Evolutionary conservation across 2,888 invertebrate species (phyloP), one percentile per base, ranked within the genome.

Genomic region (Dynastes tityus): DNA sequence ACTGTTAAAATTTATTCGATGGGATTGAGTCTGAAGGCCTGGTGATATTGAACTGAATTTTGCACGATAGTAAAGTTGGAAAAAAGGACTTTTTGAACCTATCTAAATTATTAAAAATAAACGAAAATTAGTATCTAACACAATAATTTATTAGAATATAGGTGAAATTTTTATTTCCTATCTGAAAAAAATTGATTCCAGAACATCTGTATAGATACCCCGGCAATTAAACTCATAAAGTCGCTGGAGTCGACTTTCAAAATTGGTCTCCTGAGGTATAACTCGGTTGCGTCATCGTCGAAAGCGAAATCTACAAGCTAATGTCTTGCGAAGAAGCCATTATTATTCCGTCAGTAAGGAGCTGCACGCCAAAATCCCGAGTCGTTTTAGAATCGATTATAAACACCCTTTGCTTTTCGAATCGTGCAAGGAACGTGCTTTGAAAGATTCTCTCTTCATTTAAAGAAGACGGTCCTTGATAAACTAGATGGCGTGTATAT

Each of bases 221-320:
- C 5, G 16, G 2, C 37, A 37, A 65, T 65, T 65, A 65, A 22
- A 65, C 40, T 65, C 65, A n/a, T 45, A 65, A 40, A 65, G 40
- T 40, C 65, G 32, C 40, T 37, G 65, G 16, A 13, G 37, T 65
- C 5, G 40, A n/a, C 40, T 40, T 37, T 16, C 40, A 8, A n/a
- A 6, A 65, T 65, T 16, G 16, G 37, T 65, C 65, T 65, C 65
- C 40, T 6, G 65, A 65, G 65, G 40, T 65, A 65, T 40, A 8
- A 2, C 65, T 65, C 27, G 27, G 6, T 11, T n/a, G 37, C 32
- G 37, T 37, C 22, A 22, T 22, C n/a, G 40, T 65, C n/a, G 65
- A 65, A 65, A 65, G 65, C 37, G 65, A 65, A 65, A 65, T 65
- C 40, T 40, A n/a, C 37, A n/a, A 40, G 40, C 65, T 65, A 65